Conservation (phyloP, 2,797 vertebrate species). For the Epinephelus malabaricus region DNA sequence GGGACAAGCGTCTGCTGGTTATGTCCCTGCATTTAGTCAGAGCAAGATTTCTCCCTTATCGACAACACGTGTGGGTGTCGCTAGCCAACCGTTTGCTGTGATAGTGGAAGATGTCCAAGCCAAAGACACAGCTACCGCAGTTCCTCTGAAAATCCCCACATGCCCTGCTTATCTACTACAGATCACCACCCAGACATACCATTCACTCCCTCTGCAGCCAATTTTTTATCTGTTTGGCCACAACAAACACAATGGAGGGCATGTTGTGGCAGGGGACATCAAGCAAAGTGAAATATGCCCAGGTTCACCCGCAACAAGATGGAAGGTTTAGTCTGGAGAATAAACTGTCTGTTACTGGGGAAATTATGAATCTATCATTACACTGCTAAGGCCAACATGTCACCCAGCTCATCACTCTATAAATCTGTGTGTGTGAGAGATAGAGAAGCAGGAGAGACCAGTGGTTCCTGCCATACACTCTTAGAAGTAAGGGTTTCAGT, state of each 20-base stretch:
- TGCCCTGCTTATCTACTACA: constrained; percentile 50
- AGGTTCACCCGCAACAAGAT: constrained; percentile 33
- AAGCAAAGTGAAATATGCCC: constrained; percentile 45
- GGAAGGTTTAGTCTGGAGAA: constrained; percentile 33
- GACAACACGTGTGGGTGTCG: constrained; percentile 51
- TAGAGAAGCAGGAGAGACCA: constrained; percentile 6
- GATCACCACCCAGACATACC: constrained; percentile 47
- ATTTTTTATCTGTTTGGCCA: constrained; percentile 49
- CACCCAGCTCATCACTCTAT: constrained; percentile 61
- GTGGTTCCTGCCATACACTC: constrained; percentile 25
- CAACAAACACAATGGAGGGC: constrained; percentile 30
- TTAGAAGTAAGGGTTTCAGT: too few relatives aligned
- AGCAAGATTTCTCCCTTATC: constrained; percentile 52
- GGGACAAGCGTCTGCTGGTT: constrained; percentile 34
- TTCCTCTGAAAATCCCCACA: constrained; percentile 38
- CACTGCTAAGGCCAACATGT: constrained; percentile 55
- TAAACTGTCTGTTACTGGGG: constrained; percentile 61
- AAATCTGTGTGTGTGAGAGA: constrained; percentile 41
- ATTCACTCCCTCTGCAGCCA: constrained; percentile 36
- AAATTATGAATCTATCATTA: constrained; percentile 74
- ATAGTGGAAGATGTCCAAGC: constrained; percentile 56
- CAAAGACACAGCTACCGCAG: constrained; percentile 36
- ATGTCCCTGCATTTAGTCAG: constrained; percentile 49
- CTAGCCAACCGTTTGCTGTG: constrained; percentile 52
- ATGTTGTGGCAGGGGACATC: constrained; percentile 34